Conservation (phyloP, 2,113 vertebrate genomes). For the Calidris pugnax region DNA sequence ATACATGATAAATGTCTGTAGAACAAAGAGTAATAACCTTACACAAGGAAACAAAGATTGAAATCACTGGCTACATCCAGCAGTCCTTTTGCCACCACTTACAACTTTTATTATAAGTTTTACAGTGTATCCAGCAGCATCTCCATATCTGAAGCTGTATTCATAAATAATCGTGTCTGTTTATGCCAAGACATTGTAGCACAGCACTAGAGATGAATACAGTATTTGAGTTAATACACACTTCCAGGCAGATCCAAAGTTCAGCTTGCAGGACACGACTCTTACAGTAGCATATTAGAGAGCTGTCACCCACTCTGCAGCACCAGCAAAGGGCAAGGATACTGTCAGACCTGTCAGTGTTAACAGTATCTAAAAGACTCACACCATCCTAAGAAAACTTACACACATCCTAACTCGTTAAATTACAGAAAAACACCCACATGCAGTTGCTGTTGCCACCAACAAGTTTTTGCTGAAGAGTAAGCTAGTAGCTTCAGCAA, state of each 20-base stretch:
- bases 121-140: not conserved
- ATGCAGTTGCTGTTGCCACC: not conserved
- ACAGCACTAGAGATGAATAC: not conserved
- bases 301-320: not conserved
- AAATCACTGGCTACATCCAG: not conserved
- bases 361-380: not conserved
- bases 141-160: not conserved
- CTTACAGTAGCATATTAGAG: not conserved
- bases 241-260: not conserved
- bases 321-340: not conserved
- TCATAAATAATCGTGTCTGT: not conserved
- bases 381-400: not conserved
- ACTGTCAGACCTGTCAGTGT: not conserved
- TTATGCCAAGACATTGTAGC: not conserved
- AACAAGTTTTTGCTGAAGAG: not conserved
- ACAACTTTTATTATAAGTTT: not conserved
- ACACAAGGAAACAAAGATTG: not conserved
- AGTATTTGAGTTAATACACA: not conserved
- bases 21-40: not conserved
- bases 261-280: not conserved
- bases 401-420: rapidly evolving
- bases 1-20: not conserved
- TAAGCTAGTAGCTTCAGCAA: not conserved
- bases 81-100: not conserved
- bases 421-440: not conserved